Conservation (phyloP, 2,888 invertebrate genomes). For the Anthophora plumipes region DNA sequence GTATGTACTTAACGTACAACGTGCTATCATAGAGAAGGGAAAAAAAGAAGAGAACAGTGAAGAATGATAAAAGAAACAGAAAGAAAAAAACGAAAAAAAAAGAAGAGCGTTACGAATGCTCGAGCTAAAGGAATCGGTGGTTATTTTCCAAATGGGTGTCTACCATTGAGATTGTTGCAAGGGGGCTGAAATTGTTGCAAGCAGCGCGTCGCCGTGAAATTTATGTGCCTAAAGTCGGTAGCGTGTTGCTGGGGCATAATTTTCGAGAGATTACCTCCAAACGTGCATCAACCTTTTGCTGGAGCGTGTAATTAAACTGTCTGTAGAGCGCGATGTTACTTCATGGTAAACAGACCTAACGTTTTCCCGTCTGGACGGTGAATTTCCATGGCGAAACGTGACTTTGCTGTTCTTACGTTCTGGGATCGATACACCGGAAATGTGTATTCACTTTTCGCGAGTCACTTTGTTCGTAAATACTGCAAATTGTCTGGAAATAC, state of each 20-base stretch:
- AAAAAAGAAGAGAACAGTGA: neutral
- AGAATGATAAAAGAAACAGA: neutral
- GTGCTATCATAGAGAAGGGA: neutral
- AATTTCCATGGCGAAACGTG: conserved; percentile 26
- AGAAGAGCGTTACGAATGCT: conserved; percentile 11
- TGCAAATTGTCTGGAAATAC: too few species aligned
- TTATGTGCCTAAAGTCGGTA: conserved; percentile 50
- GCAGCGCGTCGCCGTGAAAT: conserved; percentile 51
- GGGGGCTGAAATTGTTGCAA: conserved; percentile 22
- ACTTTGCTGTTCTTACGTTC: neutral
- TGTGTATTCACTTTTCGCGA: neutral
- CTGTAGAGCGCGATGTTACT: conserved; percentile 47
- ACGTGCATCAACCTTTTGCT: conserved; percentile 64
- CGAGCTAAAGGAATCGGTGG: neutral
- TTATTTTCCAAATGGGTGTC: conserved; percentile 20
- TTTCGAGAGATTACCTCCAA: conserved; percentile 53
- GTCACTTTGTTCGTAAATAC: too few species aligned
- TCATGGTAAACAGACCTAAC: conserved; percentile 49
- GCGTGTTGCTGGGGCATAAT: conserved; percentile 56
- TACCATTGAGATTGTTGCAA: too few species aligned
- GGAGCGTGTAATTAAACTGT: conserved; percentile 65
- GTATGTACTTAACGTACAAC: too few species aligned
- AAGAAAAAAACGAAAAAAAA: too few species aligned
- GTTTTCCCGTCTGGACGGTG: conserved; percentile 10
- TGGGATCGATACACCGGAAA: too few species aligned